A percentile compares a stretch with the other conserved stretches of the same genome.
Conservation (phyloP, 2,113 vertebrate species). For the Dryoscopus gambensis region DNA sequence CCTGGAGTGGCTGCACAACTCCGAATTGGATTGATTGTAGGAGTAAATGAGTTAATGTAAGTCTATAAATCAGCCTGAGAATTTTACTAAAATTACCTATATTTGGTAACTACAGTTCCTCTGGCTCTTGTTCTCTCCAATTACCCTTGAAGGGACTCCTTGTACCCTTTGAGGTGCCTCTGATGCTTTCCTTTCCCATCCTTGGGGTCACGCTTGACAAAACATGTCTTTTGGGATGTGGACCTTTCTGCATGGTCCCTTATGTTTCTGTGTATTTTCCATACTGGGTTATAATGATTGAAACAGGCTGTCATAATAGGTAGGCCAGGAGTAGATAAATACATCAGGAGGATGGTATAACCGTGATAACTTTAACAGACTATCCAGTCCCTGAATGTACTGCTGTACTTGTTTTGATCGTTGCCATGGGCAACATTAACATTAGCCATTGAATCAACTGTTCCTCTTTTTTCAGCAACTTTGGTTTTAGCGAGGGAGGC, state of each 20-base stretch:
- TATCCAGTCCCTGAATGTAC: neutral
- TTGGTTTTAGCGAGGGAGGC: neutral
- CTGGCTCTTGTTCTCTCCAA: neutral
- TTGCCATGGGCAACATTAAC: neutral
- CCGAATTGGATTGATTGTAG: neutral
- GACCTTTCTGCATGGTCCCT: neutral
- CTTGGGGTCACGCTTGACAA: neutral
- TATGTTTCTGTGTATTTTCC: neutral
- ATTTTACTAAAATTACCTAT: neutral
- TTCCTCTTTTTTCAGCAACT: neutral
- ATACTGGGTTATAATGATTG: neutral
- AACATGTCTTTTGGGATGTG: neutral
- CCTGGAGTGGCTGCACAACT: neutral
- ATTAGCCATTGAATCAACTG: neutral
- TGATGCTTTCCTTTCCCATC: neutral
- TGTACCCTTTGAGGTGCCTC: neutral
- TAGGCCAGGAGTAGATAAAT: neutral
- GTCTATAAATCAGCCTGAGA: neutral
- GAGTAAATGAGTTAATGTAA: neutral
- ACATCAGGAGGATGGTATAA: neutral
- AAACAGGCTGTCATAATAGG: neutral
- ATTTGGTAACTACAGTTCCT: neutral
- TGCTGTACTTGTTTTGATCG: neutral
- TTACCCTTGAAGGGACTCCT: neutral
- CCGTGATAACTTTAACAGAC: neutral